Evolutionary conservation across 2,797 vertebrate genomes (phyloP).

Genomic region (Mus minutoides): DNA sequence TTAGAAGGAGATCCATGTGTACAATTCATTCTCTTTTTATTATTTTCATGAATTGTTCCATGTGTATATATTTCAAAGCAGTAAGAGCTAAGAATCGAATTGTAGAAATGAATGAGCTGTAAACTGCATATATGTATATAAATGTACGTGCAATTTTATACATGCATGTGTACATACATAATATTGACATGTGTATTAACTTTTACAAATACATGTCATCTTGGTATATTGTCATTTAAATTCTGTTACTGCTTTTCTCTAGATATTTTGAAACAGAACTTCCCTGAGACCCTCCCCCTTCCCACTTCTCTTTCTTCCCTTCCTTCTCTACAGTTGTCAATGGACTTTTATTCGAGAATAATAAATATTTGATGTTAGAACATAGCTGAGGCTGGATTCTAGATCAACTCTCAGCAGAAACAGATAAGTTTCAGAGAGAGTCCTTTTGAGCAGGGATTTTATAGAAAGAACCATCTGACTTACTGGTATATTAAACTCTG

Average conservation of each 20-base stretch:
- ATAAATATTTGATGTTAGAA: not conserved
- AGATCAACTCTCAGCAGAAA: not conserved
- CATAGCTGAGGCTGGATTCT: not conserved
- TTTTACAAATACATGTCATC: slow-evolving; percentile 1
- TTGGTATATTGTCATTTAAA: not conserved
- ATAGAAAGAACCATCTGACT: not conserved
- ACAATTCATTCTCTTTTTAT: not conserved
- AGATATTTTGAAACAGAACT: not conserved
- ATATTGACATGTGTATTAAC: not conserved
- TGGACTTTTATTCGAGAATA: not conserved
- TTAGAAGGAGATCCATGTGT: not conserved
- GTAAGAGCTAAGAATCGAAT: slow-evolving; percentile 6
- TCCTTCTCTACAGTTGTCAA: not conserved
- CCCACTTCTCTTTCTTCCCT: not conserved
- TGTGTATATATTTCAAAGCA: slow-evolving; percentile 20
- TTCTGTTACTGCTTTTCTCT: not conserved
- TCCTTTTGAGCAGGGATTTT: slow-evolving; percentile 24
- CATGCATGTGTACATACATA: not conserved
- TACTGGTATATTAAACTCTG: not conserved
- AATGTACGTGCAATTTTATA: not conserved
- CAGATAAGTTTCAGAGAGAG: not conserved
- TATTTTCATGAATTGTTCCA: slow-evolving; percentile 4
- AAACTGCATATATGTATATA: not conserved
- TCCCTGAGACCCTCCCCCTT: not conserved
- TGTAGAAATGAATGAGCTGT: not conserved